Percentiles rank a stretch among this genome's conserved stretches.
Conservation (phyloP, 2,888 invertebrate species). For the Scaptomyza polygonia region DNA sequence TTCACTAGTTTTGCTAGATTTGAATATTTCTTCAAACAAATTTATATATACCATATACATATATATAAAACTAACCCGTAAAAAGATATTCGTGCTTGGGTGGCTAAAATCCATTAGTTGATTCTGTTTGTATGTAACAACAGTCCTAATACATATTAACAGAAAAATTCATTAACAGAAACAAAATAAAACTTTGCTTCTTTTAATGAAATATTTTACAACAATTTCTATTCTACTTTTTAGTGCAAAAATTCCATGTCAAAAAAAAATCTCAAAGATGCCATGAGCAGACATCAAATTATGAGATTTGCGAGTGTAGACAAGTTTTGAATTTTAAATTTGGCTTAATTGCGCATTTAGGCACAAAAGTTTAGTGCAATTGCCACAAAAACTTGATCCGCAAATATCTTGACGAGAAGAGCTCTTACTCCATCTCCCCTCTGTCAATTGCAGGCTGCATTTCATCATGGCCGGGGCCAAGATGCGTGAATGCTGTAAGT, state of each 20-base stretch:
- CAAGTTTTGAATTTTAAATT: slow-evolving; percentile 44
- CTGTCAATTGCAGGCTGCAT: slow-evolving; percentile 60
- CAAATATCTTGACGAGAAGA: slow-evolving; percentile 27
- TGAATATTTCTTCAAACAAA: too few species aligned
- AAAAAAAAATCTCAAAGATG: neutral
- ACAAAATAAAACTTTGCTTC: neutral
- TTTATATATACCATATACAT: too few species aligned
- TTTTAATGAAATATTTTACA: neutral
- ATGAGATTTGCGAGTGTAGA: neutral
- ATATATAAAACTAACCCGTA: too few species aligned
- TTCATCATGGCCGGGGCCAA: slow-evolving; percentile 11
- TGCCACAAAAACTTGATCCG: slow-evolving; percentile 48
- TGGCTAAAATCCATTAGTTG: too few species aligned
- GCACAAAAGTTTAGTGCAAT: slow-evolving; percentile 57
- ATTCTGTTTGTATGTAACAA: too few species aligned
- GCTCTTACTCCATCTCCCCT: neutral
- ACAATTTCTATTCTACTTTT: neutral
- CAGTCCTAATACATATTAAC: too few species aligned
- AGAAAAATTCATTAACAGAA: too few species aligned
- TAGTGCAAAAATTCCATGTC: neutral
- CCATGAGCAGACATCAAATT: slow-evolving; percentile 6
- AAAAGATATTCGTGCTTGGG: too few species aligned
- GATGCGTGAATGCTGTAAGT: neutral
- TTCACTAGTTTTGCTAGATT: too few species aligned
- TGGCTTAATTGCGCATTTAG: slow-evolving; percentile 66